Base-by-base conservation (phyloP, 2,113 vertebrate genomes). In the Pseudopodoces humilis region DNA sequence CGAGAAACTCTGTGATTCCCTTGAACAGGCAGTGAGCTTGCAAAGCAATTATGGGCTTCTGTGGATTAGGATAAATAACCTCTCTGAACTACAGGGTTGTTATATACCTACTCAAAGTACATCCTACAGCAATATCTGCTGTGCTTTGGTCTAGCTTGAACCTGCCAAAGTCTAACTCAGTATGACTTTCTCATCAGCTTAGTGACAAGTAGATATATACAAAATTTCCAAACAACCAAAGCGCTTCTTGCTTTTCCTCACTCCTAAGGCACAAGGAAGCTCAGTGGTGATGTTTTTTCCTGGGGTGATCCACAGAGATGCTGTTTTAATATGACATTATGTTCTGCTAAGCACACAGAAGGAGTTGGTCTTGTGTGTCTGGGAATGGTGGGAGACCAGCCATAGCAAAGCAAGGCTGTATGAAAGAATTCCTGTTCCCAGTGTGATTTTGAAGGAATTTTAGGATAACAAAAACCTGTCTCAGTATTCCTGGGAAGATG, bases 11-110 rank as follows among this genome's bases (percentile, higher is more conserved):
- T 91, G 37, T 95, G 94, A 94, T 95, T 96, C 60, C 63, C 47
- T 94, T 6, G 16, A 88, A 88, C 25, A 78, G 63, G n/a, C 93
- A 93, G 53, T 78, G 37, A 90, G 35, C 59, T 90, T 93, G 92
- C 46, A 81, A 85, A 94, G 97, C 86, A 96, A 88, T 97, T 91
- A 93, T 22, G 63, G 88, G 37, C 56, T 95, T 95, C 85, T 83
- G 67, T 95, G 83, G 93, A 95, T 94, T 96, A 86, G 58, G 86
- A 94, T 93, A 90, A 96, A 93, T 76, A 91, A 90, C 55, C 31
- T 93, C 39, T 67, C 59, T 94, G 64, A 94, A 93, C 81, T n/a
- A 23, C 17, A 7, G 11, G 76, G 83, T 79, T 90, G 64, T 74
- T 96, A 83, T 75, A 74, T 62, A 58, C 39, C 76, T 81, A 96